Evolutionary conservation across 2,113 vertebrate species (phyloP).

Genomic region (Hystrix cristata): DNA sequence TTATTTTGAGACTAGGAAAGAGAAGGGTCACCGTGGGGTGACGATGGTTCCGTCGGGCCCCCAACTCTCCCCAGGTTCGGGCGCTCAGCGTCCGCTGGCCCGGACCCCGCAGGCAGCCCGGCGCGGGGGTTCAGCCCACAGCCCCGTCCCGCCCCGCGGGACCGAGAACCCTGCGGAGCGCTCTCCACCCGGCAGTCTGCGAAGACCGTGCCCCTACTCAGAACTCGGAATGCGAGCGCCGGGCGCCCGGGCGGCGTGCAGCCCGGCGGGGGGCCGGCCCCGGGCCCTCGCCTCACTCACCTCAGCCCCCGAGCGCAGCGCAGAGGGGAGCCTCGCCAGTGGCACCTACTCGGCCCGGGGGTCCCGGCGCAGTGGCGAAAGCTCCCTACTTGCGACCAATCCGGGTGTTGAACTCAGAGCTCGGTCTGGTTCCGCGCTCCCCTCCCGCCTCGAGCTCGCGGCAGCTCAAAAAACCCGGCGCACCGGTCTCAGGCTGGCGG

Average conservation of each 20-base stretch:
- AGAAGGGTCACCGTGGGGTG: not conserved
- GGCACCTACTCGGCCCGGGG: not conserved
- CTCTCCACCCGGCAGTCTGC: not conserved
- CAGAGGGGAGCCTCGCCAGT: not conserved
- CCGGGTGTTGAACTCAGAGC: slow-evolving; percentile 56
- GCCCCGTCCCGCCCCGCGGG: not conserved
- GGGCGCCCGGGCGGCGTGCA: not conserved
- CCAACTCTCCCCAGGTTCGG: not conserved
- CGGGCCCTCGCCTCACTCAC: slow-evolving; percentile 39
- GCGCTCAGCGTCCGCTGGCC: not conserved
- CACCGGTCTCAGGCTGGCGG: not conserved
- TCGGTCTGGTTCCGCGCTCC: not conserved
- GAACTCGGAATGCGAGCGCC: not conserved
- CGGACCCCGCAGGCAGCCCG: too few species aligned
- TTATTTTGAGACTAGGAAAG: slow-evolving; percentile 63
- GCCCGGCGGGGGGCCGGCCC: not conserved
- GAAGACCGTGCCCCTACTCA: not conserved
- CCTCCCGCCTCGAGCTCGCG: not conserved
- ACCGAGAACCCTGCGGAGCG: not conserved
- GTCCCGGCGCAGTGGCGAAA: slow-evolving; percentile 33
- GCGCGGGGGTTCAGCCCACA: not conserved
- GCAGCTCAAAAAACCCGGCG: slow-evolving; percentile 76
- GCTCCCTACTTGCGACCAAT: slow-evolving; percentile 81
- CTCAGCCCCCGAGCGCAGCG: not conserved
- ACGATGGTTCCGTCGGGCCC: not conserved